Conservation (phyloP, 2,113 vertebrate genomes). For the Melospiza georgiana region DNA sequence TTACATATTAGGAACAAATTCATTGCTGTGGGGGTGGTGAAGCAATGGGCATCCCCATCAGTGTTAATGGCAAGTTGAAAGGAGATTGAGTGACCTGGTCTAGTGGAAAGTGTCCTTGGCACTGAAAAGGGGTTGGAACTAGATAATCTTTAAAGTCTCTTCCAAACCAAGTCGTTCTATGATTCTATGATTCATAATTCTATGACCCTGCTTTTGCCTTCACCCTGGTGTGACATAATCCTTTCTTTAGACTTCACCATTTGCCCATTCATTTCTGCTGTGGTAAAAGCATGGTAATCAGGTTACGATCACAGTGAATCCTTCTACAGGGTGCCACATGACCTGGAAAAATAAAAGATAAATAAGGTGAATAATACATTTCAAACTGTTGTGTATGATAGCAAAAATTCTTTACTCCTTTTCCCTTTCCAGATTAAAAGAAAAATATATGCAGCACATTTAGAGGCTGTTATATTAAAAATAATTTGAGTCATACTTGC, state of each 20-base stretch:
- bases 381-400: background rate
- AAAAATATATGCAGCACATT: background rate
- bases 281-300: background rate
- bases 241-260: background rate
- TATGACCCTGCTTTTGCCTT: background rate
- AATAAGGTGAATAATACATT: background rate
- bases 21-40: background rate
- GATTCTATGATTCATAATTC: background rate
- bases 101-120: background rate
- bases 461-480: background rate
- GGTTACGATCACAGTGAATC: background rate
- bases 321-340: background rate
- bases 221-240: background rate
- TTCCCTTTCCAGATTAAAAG: background rate
- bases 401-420: background rate
- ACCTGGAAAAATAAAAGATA: background rate
- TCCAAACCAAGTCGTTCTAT: background rate
- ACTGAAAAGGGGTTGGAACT: accelerated
- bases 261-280: background rate
- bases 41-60: background rate
- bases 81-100: background rate
- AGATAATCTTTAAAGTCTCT: background rate
- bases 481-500: background rate
- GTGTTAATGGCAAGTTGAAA: background rate
- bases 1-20: background rate